These are phyloP conservation scores for Eupithecia inturbata DNA, from an alignment of 2,888 invertebrate genomes.

Conservation along the genomic window DNA sequence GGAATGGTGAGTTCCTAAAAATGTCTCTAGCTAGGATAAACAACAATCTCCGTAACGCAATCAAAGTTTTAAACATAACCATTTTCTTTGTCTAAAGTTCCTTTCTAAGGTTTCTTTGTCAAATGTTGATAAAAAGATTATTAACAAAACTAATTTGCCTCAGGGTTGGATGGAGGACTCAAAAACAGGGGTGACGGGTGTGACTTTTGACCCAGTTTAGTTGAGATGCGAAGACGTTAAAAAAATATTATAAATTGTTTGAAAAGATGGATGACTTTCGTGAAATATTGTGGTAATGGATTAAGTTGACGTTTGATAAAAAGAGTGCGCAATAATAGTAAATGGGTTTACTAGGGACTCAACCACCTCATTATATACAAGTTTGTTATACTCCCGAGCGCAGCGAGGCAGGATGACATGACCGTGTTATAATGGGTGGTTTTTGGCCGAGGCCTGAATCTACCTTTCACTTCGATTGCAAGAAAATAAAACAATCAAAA, in stretches of 20 bases:
- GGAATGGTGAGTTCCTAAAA: not conserved
- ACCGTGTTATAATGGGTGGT: too few species aligned
- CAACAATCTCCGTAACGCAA: conserved; percentile 34
- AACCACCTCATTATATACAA: too few species aligned
- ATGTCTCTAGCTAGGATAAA: conserved; percentile 12
- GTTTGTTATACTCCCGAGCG: too few species aligned
- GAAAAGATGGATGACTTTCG: conserved; percentile 6
- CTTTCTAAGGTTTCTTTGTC: conserved; percentile 37
- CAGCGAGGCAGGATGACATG: too few species aligned
- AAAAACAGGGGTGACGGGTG: not conserved
- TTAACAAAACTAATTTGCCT: conserved; percentile 34
- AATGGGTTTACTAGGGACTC: too few species aligned
- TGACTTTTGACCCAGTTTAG: conserved; percentile 10
- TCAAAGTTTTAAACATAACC: conserved; percentile 44
- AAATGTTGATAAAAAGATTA: conserved; percentile 38
- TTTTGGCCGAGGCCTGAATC: too few species aligned
- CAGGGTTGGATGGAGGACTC: conserved; percentile 27
- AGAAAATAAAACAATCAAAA: too few species aligned
- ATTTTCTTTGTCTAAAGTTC: conserved; percentile 39
- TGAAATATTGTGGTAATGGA: conserved; percentile 4
- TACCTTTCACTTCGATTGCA: too few species aligned
- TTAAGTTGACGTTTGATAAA: conserved; percentile 1
- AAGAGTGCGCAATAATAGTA: not conserved
- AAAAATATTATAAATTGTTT: conserved; percentile 12
- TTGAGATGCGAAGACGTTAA: conserved; percentile 11